Conservation (phyloP, 2,888 invertebrate species). For the Eilema sororculum region DNA sequence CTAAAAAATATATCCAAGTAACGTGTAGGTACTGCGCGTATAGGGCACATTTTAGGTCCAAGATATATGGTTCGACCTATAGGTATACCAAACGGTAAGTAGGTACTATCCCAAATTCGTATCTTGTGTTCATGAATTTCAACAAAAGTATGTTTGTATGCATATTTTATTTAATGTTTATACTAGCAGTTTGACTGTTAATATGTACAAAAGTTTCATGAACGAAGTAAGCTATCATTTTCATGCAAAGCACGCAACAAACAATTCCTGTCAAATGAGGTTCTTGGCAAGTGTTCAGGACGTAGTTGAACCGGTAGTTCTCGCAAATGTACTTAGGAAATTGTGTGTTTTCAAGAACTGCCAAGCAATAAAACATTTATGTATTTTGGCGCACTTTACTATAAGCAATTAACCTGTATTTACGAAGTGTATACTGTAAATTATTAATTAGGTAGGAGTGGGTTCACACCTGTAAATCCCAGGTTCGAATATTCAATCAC, state of each 20-base stretch:
- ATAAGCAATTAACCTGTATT: background rate
- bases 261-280: conserved; percentile 29
- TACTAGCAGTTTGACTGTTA: background rate
- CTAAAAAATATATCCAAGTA: no score
- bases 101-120: no score
- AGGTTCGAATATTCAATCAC: background rate
- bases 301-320: conserved; percentile 27
- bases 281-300: conserved; percentile 46
- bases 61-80: no score
- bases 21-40: no score
- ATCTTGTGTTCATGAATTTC: background rate
- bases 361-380: background rate
- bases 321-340: conserved; percentile 23
- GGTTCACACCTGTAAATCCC: background rate
- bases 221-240: conserved; percentile 19
- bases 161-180: background rate
- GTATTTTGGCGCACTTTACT: background rate
- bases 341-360: background rate
- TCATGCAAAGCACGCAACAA: conserved; percentile 23
- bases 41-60: no score
- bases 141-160: background rate
- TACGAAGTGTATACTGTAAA: background rate
- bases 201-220: background rate
- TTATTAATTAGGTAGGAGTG: background rate
- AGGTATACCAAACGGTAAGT: no score